Conservation (phyloP, 2,888 invertebrate genomes). For the Yponomeuta sedellus region DNA sequence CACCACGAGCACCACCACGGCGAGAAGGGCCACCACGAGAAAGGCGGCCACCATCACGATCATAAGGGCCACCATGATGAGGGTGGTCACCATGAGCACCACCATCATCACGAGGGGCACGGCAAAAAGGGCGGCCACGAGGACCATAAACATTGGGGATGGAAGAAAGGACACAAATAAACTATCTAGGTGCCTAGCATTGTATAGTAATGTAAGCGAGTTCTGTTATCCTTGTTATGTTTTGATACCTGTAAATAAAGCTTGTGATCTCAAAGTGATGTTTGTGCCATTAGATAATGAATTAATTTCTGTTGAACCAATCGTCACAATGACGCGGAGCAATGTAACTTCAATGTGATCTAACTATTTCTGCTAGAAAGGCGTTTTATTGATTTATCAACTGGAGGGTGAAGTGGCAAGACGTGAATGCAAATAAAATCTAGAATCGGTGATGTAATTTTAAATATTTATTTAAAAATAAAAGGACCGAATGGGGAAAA, state of each 20-base stretch:
- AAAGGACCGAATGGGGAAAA: no score
- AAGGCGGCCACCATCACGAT: conserved; percentile 87
- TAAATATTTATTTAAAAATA: no score
- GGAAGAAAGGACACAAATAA: conserved; percentile 70
- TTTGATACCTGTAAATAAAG: conserved; percentile 21
- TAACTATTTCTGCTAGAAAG: neutral
- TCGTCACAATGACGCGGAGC: neutral
- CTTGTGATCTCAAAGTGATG: neutral
- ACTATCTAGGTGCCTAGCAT: conserved; percentile 13
- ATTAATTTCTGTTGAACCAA: neutral
- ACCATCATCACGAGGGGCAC: conserved; percentile 82
- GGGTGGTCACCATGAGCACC: conserved; percentile 86
- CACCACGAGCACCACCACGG: conserved; percentile 87
- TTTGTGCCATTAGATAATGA: neutral
- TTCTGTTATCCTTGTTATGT: no score
- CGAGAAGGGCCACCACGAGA: conserved; percentile 86
- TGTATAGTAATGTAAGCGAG: neutral
- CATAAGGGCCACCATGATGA: conserved; percentile 87
- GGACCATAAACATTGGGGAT: conserved; percentile 87
- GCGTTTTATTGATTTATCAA: neutral
- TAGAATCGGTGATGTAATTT: no score
- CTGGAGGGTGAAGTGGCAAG: no score
- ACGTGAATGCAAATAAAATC: no score
- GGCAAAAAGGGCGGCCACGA: conserved; percentile 88
- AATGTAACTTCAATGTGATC: neutral